Evolutionary conservation across 2,888 invertebrate species (phyloP).

Genomic region (Sesia bembeciformis): DNA sequence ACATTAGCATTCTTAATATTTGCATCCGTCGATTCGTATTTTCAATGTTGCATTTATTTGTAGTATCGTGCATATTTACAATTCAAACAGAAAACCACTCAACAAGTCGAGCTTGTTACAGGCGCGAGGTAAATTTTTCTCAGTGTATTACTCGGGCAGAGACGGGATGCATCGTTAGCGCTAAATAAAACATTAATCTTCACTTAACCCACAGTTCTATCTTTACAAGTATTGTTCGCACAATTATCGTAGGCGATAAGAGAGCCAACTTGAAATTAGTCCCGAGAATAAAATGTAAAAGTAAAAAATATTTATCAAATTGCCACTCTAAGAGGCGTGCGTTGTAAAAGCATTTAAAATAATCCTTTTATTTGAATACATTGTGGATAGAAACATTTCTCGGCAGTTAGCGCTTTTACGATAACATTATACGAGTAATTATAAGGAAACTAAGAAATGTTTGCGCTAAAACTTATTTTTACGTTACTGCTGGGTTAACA

Average conservation of each 20-base stretch:
- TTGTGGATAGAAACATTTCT: not conserved
- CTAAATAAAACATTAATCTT: constrained; percentile 53
- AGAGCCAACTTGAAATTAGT: constrained; percentile 57
- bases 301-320: constrained; percentile 12
- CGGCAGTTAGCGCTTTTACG: not conserved
- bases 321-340: constrained; percentile 21
- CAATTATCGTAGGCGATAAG: constrained; percentile 42
- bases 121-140: too few relatives aligned
- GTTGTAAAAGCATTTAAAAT: constrained; percentile 5
- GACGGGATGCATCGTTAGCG: not conserved
- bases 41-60: too few relatives aligned
- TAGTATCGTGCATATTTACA: too few relatives aligned
- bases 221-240: constrained; percentile 39
- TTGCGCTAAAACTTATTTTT: too few relatives aligned
- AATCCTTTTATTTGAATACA: not conserved
- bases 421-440: not conserved
- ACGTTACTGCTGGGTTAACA: too few relatives aligned
- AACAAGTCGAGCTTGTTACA: too few relatives aligned
- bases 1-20: too few relatives aligned
- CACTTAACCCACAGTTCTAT: constrained; percentile 43
- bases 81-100: too few relatives aligned
- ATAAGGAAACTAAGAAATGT: not conserved
- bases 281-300: constrained; percentile 25
- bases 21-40: too few relatives aligned
- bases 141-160: too few relatives aligned